Conservation (phyloP, 2,888 invertebrate genomes). For the Plagiodera versicolora region DNA sequence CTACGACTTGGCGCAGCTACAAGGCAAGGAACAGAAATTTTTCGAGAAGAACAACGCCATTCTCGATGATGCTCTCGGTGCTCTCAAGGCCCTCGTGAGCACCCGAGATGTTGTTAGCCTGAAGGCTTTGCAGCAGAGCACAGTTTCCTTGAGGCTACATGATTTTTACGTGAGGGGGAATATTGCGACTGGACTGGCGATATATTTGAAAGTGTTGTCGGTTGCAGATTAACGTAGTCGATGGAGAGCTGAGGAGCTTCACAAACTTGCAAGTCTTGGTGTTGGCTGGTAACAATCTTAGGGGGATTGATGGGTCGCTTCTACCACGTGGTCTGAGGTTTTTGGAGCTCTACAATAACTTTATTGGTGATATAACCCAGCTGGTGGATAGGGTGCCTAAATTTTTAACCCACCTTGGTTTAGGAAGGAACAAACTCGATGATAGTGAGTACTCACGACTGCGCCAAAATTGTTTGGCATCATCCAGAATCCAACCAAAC, state of each 20-base stretch:
- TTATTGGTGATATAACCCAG: slow-evolving; percentile 49
- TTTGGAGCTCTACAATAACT: slow-evolving; percentile 59
- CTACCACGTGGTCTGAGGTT: slow-evolving; percentile 54
- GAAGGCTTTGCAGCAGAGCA: slow-evolving; percentile 37
- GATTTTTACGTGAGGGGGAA: slow-evolving; percentile 39
- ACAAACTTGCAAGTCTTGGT: slow-evolving; percentile 54
- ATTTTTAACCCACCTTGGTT: slow-evolving; percentile 57
- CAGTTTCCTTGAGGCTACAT: slow-evolving; percentile 37
- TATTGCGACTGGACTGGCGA: background rate
- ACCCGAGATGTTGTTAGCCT: slow-evolving; percentile 38
- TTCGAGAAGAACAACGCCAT: slow-evolving; percentile 40
- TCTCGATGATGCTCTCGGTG: slow-evolving; percentile 33
- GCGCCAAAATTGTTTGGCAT: background rate
- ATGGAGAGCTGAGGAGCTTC: slow-evolving; percentile 52
- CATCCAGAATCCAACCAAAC: too few relatives aligned
- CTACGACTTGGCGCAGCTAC: slow-evolving; percentile 37
- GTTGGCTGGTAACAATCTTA: slow-evolving; percentile 55
- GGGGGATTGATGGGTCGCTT: slow-evolving; percentile 47
- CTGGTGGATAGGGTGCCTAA: slow-evolving; percentile 52
- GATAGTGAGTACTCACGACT: slow-evolving; percentile 44
- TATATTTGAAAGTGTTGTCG: background rate
- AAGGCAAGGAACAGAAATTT: slow-evolving; percentile 26
- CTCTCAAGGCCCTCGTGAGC: slow-evolving; percentile 40
- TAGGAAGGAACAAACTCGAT: slow-evolving; percentile 56
- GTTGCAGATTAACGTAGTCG: slow-evolving; percentile 57